Evolutionary conservation across 2,888 invertebrate genomes (phyloP).

Genomic region (Venusia cambrica): DNA sequence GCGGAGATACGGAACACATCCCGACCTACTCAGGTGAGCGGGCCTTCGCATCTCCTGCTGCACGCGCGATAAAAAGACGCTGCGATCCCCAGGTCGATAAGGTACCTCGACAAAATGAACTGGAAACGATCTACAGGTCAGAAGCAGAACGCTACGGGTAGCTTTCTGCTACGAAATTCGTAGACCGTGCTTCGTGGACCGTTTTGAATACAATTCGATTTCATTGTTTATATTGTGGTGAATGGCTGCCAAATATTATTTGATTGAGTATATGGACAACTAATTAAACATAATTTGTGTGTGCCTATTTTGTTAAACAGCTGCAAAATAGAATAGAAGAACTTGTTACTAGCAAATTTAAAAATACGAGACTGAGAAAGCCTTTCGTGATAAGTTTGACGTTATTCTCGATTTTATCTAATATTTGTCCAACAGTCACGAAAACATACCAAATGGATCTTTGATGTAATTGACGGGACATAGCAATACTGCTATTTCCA

Average conservation of each 20-base stretch:
- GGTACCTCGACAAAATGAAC: conserved; percentile 39
- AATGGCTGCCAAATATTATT: neutral
- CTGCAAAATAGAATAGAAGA: too few relatives aligned
- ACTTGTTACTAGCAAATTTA: too few relatives aligned
- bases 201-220: conserved; percentile 12
- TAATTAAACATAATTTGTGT: too few relatives aligned
- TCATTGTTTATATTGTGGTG: conserved; percentile 16
- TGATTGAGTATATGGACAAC: too few relatives aligned
- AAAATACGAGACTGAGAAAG: too few relatives aligned
- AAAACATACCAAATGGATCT: conserved; percentile 15
- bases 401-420: too few relatives aligned
- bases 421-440: too few relatives aligned
- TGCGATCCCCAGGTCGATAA: conserved; percentile 71
- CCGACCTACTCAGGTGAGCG: conserved; percentile 74
- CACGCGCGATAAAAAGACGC: conserved; percentile 57
- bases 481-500: conserved; percentile 24
- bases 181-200: conserved; percentile 34
- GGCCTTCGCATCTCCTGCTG: conserved; percentile 59
- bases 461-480: conserved; percentile 18
- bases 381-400: too few relatives aligned
- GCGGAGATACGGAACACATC: conserved; percentile 64
- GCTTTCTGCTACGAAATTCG: conserved; percentile 34
- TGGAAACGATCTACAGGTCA: conserved; percentile 24
- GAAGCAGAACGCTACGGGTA: conserved; percentile 19
- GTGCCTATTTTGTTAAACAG: too few relatives aligned